Evolutionary conservation across 2,888 invertebrate genomes (phyloP), one percentile per base, ranked within the genome.

Genomic region (Amblyjoppa fuscipennis): DNA sequence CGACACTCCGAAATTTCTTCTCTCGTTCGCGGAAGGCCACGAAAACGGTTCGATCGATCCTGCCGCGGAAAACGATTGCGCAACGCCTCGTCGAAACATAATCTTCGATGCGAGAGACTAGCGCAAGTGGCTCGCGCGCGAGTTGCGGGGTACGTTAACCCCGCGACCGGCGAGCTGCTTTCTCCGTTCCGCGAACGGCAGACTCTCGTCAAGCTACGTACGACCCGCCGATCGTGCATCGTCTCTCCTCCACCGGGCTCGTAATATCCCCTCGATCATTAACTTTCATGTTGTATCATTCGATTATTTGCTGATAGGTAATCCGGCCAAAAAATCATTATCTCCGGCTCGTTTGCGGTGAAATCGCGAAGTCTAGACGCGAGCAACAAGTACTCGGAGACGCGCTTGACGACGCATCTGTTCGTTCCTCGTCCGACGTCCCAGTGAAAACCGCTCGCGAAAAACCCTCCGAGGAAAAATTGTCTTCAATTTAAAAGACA

Each of bases 121-220:
- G 71, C 75, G 75, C 53, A 79, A 86, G 80, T 81, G 56, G 73
- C 83, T 87, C 76, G 86, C 87, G 85, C 80, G 86, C 59, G 59
- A 59, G 59, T 28, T 45, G 59, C 59, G 59, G 89, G 89, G 93
- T 92, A 89, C 93, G 87, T 93, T 93, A 89, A 93, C 93, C 92
- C 90, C 92, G 90, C 83, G 85, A 69, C 88, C 88, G 88, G 88
- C 25, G 59, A 89, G 86, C 89, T 84, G 90, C 91, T 92, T 91
- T 91, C 92, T 91, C 91, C 83, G 70, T 85, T 85, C 76, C 86
- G 85, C 75, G 81, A 86, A 84, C 78, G 81, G 68, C 70, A 73
- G 68, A 31, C 16, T 69, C 77, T 59, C 13, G 69, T 45, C 51
- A 41, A 64, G 41, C 49, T 4, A 49, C 70, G 59, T 59, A 61